phyloP scores from a whole-genome alignment of 2,797 vertebrate species.

The Danio tinwini region DNA sequence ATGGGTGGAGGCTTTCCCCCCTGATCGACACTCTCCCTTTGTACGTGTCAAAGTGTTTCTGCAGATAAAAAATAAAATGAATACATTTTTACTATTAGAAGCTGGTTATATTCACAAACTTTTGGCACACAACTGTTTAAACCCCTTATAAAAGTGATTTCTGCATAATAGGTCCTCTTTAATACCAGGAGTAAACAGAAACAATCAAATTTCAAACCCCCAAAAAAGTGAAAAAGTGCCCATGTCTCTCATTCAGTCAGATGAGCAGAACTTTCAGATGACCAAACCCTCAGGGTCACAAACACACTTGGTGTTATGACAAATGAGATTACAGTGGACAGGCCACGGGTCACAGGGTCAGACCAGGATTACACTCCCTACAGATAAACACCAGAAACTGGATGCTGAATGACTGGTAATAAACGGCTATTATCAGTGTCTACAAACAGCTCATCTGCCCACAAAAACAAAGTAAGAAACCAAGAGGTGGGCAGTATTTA shows the following conservation, averaged over 20 bases:
- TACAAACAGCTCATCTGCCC: constrained; percentile 4
- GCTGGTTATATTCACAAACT: no score
- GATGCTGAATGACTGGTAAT: neutral
- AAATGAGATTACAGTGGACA: constrained; percentile 41
- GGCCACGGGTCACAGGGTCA: neutral
- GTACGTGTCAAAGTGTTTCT: no score
- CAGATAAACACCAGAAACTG: constrained; percentile 9
- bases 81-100: no score
- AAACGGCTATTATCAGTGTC: neutral
- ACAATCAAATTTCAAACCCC: no score
- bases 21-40: no score
- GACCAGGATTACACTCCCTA: constrained; percentile 33
- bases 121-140: no score
- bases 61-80: no score
- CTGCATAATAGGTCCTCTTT: no score
- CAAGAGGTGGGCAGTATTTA: neutral
- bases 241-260: neutral
- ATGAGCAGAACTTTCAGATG: neutral
- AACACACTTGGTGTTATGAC: neutral
- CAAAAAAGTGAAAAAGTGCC: no score
- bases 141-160: no score
- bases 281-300: neutral
- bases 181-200: no score
- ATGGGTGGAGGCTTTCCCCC: no score
- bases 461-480: neutral